Evolutionary conservation across 2,797 vertebrate species (phyloP).

Genomic region (Pantherophis alleghaniensis): DNA sequence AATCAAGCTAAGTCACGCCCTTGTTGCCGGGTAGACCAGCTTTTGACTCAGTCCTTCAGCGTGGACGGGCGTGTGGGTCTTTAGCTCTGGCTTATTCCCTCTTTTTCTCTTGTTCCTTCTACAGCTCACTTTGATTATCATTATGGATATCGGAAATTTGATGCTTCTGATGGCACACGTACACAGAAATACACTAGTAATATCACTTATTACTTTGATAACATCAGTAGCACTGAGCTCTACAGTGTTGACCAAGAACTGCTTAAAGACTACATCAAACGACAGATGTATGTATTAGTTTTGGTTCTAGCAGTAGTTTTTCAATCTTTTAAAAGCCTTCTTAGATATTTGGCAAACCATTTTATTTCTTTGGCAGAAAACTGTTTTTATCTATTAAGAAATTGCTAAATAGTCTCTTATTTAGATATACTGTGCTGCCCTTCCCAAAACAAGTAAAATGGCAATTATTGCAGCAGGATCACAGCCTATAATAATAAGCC

Average conservation of each 20-base stretch:
- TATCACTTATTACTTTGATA: conserved; percentile 97
- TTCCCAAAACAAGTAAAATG: background rate
- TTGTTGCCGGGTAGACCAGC: too few species aligned
- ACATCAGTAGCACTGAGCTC: conserved; percentile 92
- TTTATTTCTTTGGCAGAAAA: background rate
- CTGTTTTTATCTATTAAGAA: background rate
- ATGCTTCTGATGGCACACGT: conserved; percentile 82
- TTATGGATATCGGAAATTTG: conserved; percentile 89
- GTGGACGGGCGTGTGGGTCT: too few species aligned
- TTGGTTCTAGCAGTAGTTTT: background rate
- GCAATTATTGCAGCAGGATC: background rate
- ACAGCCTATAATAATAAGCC: background rate
- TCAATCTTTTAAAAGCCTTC: background rate
- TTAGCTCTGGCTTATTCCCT: too few species aligned
- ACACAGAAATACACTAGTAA: conserved; percentile 88
- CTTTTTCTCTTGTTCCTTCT: background rate
- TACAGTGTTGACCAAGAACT: conserved; percentile 92
- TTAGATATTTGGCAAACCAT: background rate
- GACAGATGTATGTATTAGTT: conserved; percentile 88
- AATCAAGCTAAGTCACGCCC: too few species aligned
- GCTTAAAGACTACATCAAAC: conserved; percentile 98
- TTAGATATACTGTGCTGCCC: background rate
- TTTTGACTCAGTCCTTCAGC: too few species aligned
- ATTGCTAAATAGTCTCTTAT: background rate
- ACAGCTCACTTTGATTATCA: conserved; percentile 93